These are phyloP conservation scores for Pammene fasciana DNA, from an alignment of 2,888 invertebrate genomes.

Conservation along the genomic window DNA sequence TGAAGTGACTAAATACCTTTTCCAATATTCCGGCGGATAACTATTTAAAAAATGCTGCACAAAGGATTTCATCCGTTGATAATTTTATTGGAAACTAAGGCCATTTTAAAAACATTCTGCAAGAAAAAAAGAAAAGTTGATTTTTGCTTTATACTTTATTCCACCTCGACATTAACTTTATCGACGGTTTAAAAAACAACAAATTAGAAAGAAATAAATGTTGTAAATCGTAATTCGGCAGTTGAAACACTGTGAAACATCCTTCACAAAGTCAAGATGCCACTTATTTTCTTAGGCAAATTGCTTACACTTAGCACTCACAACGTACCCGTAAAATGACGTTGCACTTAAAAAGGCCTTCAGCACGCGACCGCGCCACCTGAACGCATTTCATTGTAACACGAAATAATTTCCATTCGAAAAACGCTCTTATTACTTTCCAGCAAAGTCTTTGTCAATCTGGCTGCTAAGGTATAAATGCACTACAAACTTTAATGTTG, in stretches of 20 bases:
- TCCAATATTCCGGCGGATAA: constrained; percentile 3
- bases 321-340: constrained; percentile 42
- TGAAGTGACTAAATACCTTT: neutral
- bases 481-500: constrained; percentile 65
- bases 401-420: neutral
- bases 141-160: too few species aligned
- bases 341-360: constrained; percentile 47
- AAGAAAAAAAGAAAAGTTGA: too few species aligned
- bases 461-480: constrained; percentile 45
- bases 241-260: neutral
- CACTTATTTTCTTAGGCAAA: constrained; percentile 27
- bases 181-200: too few species aligned
- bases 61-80: neutral
- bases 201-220: too few species aligned
- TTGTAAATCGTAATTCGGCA: too few species aligned
- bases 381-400: constrained; percentile 42
- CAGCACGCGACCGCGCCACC: constrained; percentile 58
- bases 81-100: constrained; percentile 1
- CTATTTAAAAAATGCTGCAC: constrained; percentile 7
- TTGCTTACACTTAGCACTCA: constrained; percentile 31
- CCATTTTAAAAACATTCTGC: too few species aligned
- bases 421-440: constrained; percentile 6
- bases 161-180: too few species aligned
- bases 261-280: constrained; percentile 1
- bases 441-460: neutral